phyloP scores from a whole-genome alignment of 2,113 vertebrate genomes.

The Osmerus mordax region DNA sequence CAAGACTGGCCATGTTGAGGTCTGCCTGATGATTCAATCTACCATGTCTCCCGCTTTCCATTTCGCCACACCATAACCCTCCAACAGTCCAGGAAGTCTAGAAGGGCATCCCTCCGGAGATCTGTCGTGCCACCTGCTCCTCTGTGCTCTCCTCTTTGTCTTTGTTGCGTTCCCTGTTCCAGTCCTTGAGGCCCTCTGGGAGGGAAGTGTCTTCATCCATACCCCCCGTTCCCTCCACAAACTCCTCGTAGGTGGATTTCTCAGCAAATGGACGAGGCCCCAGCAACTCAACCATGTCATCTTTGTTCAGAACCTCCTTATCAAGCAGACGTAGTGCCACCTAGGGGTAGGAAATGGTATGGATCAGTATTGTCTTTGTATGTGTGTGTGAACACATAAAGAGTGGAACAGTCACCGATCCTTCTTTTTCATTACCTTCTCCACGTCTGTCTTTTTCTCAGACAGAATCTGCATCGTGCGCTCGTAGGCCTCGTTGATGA shows the following conservation, averaged over 20 bases:
- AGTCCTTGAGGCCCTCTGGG: conserved; percentile 94
- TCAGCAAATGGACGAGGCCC: conserved; percentile 89
- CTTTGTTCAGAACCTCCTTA: conserved; percentile 94
- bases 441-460: conserved; percentile 84
- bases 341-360: conserved; percentile 58
- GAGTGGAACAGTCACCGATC: neutral
- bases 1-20: too few species aligned
- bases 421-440: conserved; percentile 78
- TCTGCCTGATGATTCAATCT: too few species aligned
- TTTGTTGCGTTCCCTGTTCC: conserved; percentile 86
- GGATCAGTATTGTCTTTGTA: neutral
- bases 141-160: conserved; percentile 78
- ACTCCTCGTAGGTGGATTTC: conserved; percentile 95
- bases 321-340: conserved; percentile 91
- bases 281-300: conserved; percentile 90
- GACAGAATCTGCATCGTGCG: conserved; percentile 80
- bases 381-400: neutral
- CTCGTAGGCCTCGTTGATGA: conserved; percentile 83
- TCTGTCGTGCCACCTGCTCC: conserved; percentile 80
- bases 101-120: conserved; percentile 78
- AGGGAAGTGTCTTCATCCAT: conserved; percentile 91
- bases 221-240: conserved; percentile 94
- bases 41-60: too few species aligned
- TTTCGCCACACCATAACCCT: neutral
- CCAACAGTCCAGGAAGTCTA: conserved; percentile 48